Base-by-base conservation (phyloP, 1,140 invertebrate species). In the Zaprionus ornatus region DNA sequence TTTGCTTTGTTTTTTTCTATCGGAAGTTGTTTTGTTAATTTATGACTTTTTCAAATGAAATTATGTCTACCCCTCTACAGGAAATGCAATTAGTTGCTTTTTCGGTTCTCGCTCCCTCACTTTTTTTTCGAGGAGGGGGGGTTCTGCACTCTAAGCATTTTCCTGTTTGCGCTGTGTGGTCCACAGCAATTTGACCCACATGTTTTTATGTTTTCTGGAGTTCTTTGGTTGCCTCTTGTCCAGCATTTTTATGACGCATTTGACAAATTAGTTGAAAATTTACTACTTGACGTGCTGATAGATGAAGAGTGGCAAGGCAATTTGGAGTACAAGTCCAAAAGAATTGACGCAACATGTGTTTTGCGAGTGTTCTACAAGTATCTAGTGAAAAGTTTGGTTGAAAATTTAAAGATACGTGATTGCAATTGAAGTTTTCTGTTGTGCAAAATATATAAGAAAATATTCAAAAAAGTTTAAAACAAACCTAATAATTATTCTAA, bases 21-120 rank as follows among this genome's bases (percentile, higher is more conserved):
- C 74, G 74, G 74, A 77, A 77, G 74, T 77, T 77, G 70, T 77
- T 77, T 67, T 77, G 74, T 77, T 77, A 77, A 77, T 77, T 77
- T 77, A 77, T 77, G 74, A 73, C 62, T 77, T 73, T 77, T 72
- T 48, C 69, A 73, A 77, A 77, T 73, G 74, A 45, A 72, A 77
- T 77, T 77, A 77, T 77, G 63, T 74, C 17, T 73, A 61, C 48
- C 42, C 69, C 56, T 32, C 68, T 48, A 76, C 74, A 65, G 74
- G 74, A 77, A 77, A 77, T 77, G 74, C 74, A 77, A 77, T 77
- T 77, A 77, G 74, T 62, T 67, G 55, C 72, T 75, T 75, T 75
- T 63, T 57, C 50, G 6, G 35, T 19, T 35, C 59, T 50, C 50
- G 42, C 62, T 69, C 29, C 0, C 61, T 68, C 27, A 21, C 7